phyloP scores from a whole-genome alignment of 2,797 vertebrate genomes.

The Aphelocoma californica region DNA sequence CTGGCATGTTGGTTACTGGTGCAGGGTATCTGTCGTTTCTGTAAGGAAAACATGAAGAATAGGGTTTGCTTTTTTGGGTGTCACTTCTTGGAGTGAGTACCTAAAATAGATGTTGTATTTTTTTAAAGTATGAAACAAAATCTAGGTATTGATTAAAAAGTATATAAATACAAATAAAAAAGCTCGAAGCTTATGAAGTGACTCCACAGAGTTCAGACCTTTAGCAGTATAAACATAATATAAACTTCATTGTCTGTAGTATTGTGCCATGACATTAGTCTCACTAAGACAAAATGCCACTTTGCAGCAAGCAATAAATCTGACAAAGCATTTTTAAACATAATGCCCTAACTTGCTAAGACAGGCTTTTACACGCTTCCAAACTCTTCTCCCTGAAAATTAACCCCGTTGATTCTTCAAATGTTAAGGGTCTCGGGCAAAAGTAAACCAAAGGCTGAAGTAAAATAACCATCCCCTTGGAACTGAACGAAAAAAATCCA shows the following conservation, averaged over 20 bases:
- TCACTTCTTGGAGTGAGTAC: conserved; percentile 64
- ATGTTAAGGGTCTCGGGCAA: conserved; percentile 80
- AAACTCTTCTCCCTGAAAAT: conserved; percentile 80
- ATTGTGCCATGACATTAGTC: conserved; percentile 56
- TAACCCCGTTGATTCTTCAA: conserved; percentile 75
- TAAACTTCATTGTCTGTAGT: conserved; percentile 57
- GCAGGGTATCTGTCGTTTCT: conserved; percentile 39
- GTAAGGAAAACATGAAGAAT: conserved; percentile 47
- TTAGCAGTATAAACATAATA: conserved; percentile 69
- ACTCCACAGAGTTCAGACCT: conserved; percentile 67
- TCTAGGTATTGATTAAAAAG: conserved; percentile 53
- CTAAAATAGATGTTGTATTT: conserved; percentile 20
- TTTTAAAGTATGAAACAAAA: conserved; percentile 52
- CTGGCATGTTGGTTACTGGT: conserved; percentile 42
- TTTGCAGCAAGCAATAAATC: conserved; percentile 52
- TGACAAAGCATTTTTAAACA: conserved; percentile 56
- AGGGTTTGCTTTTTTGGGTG: conserved; percentile 4
- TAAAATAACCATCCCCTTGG: conserved; percentile 76
- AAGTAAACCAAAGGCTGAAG: conserved; percentile 79
- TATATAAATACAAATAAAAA: conserved; percentile 46
- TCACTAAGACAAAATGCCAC: conserved; percentile 56
- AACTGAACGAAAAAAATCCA: conserved; percentile 62
- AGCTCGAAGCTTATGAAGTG: conserved; percentile 59
- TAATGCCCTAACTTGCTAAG: conserved; percentile 82
- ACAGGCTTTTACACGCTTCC: conserved; percentile 79